Conservation (phyloP, 1,140 invertebrate species). For the Catajapyx aquilonaris region DNA sequence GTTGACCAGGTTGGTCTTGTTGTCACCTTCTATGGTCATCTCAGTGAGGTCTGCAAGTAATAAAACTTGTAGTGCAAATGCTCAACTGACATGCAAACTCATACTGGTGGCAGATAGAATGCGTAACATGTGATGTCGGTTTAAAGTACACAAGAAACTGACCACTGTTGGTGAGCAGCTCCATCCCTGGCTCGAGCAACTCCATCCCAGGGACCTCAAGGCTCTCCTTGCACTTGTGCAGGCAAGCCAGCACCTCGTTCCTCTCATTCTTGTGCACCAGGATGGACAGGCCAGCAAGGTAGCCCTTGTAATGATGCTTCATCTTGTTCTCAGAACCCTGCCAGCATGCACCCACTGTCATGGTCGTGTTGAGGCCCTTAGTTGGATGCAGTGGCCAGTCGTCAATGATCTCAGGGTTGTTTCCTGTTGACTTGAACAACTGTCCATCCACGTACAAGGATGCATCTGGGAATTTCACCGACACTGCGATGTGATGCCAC, state of each 20-base stretch:
- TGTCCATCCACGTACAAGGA: conserved; percentile 77
- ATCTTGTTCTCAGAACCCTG: conserved; percentile 77
- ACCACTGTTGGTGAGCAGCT: conserved; percentile 40
- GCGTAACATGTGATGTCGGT: not conserved
- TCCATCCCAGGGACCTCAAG: conserved; percentile 57
- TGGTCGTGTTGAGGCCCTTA: conserved; percentile 76
- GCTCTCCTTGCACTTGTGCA: conserved; percentile 69
- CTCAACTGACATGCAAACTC: too few relatives aligned
- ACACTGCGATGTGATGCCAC: conserved; percentile 96
- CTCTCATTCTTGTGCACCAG: conserved; percentile 59
- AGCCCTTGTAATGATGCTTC: conserved; percentile 70
- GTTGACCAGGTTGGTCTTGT: conserved; percentile 69
- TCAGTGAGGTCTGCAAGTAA: conserved; percentile 53
- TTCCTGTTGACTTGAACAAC: conserved; percentile 50
- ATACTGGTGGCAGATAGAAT: too few relatives aligned
- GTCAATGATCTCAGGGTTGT: conserved; percentile 91
- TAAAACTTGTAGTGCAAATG: too few relatives aligned
- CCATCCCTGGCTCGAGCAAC: conserved; percentile 48
- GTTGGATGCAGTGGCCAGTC: conserved; percentile 98
- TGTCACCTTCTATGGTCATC: conserved; percentile 74
- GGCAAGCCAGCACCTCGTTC: conserved; percentile 54
- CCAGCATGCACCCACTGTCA: conserved; percentile 93
- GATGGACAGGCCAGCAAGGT: conserved; percentile 65
- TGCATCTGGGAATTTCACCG: conserved; percentile 73
- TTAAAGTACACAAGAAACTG: too few relatives aligned